Evolutionary conservation across 2,888 invertebrate species (phyloP), one percentile per base, ranked within the genome.

Genomic region (Microdon myrmicae): DNA sequence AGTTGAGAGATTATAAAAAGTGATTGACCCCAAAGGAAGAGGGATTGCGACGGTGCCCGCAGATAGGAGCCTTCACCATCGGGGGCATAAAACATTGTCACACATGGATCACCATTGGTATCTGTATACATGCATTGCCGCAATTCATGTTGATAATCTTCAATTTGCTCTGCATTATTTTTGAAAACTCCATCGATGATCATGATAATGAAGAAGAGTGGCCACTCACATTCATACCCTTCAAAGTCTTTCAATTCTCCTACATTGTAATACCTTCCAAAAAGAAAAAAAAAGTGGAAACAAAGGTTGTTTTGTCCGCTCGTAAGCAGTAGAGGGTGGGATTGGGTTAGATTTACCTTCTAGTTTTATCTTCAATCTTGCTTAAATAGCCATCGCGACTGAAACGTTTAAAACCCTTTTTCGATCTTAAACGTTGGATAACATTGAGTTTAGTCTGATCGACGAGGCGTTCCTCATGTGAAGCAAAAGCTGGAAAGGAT

Each of bases 401-500:
- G 76, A 94, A 99, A 49, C 98, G 83, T 76, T 95, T 96, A 71
- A 98, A 94, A 0, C 99, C 98, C 78, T 92, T 92, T 72, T 86
- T 87, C 12, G 98, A 95, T 77, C 90, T 89, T 44, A 99, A 82
- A 68, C 90, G 88, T 17, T 85, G 84, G 1, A 92, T 81, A 16
- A 95, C 86, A 77, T 95, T 96, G 6, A 85, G 83, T 76, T 97
- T 93, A 0, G 97, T 94, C 73, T 90, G 85, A 55, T 87, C 87
- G 55, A 93, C 92, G n/a, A 97, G 80, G 13, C 87, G 82, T 69
- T 94, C 92, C 77, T 98, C 97, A 72, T 99, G 99, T 1, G 97
- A 96, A 1, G 96, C 96, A 82, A 99, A 99, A 0, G 96, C 95
- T 12, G 99, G 99, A 83, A 96, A 99, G 12, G 96, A 94, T 73